These are phyloP conservation scores for Lottia gigantea DNA, from an alignment of 2,888 invertebrate genomes.

Conservation along the genomic window DNA sequence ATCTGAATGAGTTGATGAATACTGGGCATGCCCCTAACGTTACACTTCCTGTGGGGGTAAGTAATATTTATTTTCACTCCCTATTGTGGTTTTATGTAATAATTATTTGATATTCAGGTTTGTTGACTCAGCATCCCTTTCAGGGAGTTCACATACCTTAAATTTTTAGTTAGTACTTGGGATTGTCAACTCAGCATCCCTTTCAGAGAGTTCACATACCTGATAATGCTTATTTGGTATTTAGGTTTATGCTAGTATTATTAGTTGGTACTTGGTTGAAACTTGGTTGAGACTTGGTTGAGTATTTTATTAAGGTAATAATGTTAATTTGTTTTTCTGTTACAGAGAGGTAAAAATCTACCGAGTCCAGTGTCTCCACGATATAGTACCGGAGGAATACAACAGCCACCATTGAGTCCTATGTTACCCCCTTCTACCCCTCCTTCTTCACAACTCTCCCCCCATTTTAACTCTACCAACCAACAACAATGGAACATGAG, in stretches of 20 bases:
- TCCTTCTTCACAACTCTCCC: conserved; percentile 51
- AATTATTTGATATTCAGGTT: background rate
- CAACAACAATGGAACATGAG: conserved; percentile 32
- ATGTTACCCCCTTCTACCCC: conserved; percentile 41
- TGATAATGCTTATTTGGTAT: conserved; percentile 7
- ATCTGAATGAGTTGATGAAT: conserved; percentile 86
- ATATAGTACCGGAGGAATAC: conserved; percentile 33
- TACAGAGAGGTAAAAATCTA: conserved; percentile 57
- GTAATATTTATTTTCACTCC: background rate
- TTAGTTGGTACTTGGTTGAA: too few relatives aligned
- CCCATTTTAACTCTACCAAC: conserved; percentile 47
- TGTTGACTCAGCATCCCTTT: background rate
- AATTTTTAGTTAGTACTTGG: too few relatives aligned
- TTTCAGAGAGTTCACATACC: too few relatives aligned
- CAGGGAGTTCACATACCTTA: too few relatives aligned
- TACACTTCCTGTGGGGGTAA: conserved; percentile 76
- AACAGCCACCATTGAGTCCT: conserved; percentile 33
- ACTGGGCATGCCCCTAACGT: conserved; percentile 91
- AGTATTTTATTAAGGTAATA: background rate
- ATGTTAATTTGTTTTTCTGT: conserved; percentile 11
- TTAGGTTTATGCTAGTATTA: conserved; percentile 13
- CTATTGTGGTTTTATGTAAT: background rate
- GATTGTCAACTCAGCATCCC: too few relatives aligned
- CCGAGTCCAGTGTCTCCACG: conserved; percentile 63
- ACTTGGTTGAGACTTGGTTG: too few relatives aligned